Conservation (phyloP, 2,113 vertebrate genomes). For the Orcinus orca region DNA sequence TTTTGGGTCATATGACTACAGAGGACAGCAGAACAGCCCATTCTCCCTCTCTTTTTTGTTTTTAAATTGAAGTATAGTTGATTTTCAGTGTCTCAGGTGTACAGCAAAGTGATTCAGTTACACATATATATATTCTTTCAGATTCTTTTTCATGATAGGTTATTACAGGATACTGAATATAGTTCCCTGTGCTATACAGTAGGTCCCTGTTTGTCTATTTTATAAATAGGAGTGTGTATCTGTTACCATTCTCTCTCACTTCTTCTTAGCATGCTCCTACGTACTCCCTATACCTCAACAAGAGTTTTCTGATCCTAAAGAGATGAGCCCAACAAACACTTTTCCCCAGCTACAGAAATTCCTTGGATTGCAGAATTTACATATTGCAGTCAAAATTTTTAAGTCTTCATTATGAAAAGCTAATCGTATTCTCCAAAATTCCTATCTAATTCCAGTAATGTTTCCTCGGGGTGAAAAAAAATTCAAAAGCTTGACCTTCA, state of each 20-base stretch:
- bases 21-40: not conserved
- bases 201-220: not conserved
- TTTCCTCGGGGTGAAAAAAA: not conserved
- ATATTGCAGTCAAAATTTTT: not conserved
- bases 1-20: not conserved
- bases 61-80: not conserved
- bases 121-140: not conserved
- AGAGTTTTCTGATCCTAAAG: not conserved
- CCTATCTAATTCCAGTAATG: slow-evolving; percentile 12
- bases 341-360: not conserved
- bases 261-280: not conserved
- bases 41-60: not conserved
- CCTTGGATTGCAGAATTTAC: not conserved
- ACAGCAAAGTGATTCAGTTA: not conserved
- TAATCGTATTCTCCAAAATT: not conserved
- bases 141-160: not conserved
- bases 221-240: not conserved
- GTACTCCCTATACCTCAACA: not conserved
- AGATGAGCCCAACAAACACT: not conserved
- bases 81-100: not conserved
- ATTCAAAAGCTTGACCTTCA: not conserved
- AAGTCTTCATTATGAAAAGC: not conserved
- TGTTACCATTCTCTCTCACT: not conserved
- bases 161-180: not conserved
- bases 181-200: not conserved